These are phyloP conservation scores for Meriones unguiculatus DNA, from an alignment of 2,113 vertebrate species.

Conservation along the genomic window DNA sequence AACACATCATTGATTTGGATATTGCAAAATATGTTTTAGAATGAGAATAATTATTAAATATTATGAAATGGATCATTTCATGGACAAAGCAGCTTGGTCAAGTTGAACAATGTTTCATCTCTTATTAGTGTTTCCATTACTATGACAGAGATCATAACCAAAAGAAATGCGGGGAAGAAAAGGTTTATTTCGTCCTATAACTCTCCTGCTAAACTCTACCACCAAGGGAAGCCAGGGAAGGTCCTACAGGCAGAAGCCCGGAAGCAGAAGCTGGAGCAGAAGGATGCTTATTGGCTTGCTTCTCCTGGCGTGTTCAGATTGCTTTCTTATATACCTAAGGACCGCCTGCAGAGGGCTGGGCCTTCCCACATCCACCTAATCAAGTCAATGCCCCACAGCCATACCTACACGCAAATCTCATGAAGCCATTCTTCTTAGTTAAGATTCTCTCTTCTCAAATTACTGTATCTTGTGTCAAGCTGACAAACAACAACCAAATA, in stretches of 20 bases:
- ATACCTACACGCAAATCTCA: neutral
- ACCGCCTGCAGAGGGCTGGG: neutral
- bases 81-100: neutral
- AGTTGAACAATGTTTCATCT: neutral
- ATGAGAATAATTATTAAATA: neutral
- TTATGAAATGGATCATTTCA: neutral
- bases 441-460: neutral
- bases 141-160: neutral
- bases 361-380: neutral
- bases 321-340: too few relatives aligned
- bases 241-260: neutral
- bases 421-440: neutral
- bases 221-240: too few relatives aligned
- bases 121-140: neutral
- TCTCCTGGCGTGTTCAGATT: neutral
- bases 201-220: neutral
- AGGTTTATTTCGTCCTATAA: neutral
- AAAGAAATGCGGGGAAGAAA: neutral
- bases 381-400: neutral
- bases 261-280: neutral
- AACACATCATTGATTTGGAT: neutral
- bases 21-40: constrained; percentile 19
- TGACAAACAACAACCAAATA: neutral
- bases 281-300: neutral
- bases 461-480: neutral